phyloP scores from a whole-genome alignment of 2,888 invertebrate genomes.

The Athetis lepigone region DNA sequence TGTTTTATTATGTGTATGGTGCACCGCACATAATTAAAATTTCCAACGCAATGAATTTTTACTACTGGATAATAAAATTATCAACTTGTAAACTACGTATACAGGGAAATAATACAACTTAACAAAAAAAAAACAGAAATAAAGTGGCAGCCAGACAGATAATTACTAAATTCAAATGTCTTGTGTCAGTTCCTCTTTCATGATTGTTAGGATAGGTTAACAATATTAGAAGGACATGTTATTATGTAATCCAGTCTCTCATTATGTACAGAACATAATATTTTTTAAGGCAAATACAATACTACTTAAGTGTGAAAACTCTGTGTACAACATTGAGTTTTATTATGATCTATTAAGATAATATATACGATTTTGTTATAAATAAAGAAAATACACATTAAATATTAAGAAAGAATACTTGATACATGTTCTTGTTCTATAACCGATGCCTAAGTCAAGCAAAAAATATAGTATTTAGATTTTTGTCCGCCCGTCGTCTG shows the following conservation, averaged over 20 bases:
- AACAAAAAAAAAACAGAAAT: constrained; percentile 39
- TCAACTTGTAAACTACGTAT: constrained; percentile 1
- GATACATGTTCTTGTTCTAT: no score
- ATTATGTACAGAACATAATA: not conserved
- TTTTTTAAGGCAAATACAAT: not conserved
- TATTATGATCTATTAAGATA: no score
- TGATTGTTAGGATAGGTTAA: constrained; percentile 2
- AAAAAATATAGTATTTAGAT: no score
- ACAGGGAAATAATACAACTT: constrained; percentile 17
- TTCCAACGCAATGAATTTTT: constrained; percentile 27
- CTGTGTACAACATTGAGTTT: no score
- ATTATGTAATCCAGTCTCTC: not conserved
- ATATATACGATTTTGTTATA: no score
- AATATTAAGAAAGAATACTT: no score
- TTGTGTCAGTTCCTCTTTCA: constrained; percentile 8
- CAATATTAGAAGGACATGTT: not conserved
- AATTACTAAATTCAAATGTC: constrained; percentile 40
- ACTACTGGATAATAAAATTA: constrained; percentile 1
- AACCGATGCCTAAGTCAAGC: no score
- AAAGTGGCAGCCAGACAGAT: constrained; percentile 1
- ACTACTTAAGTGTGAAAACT: not conserved
- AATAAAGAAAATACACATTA: no score
- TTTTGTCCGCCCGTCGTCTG: no score
- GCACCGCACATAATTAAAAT: constrained; percentile 21
- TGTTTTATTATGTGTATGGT: constrained; percentile 32